Conservation (phyloP, 1,140 invertebrate species). For the Liolophura sinensis region DNA sequence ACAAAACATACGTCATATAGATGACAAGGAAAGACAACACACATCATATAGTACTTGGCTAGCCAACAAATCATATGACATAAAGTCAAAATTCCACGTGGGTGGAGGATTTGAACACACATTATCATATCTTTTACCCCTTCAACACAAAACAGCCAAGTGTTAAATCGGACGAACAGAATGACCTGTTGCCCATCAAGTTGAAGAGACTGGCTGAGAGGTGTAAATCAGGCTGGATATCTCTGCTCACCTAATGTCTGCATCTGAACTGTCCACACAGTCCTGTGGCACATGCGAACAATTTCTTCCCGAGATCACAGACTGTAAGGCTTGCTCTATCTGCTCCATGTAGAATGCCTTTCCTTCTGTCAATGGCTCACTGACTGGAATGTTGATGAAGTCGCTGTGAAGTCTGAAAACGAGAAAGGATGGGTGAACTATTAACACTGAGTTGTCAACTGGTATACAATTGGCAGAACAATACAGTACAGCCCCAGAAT, state of each 20-base stretch:
- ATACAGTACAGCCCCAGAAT: too few relatives aligned
- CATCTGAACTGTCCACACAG: constrained; percentile 73
- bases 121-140: too few relatives aligned
- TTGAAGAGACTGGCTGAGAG: neutral
- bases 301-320: constrained; percentile 20
- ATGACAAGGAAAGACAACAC: too few relatives aligned
- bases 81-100: too few relatives aligned
- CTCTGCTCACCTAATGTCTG: constrained; percentile 76
- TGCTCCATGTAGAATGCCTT: constrained; percentile 63
- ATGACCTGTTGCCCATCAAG: neutral
- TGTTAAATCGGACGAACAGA: neutral
- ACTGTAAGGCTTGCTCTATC: constrained; percentile 72
- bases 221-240: neutral
- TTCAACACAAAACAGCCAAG: neutral
- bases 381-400: constrained; percentile 79
- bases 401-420: constrained; percentile 78
- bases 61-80: too few relatives aligned
- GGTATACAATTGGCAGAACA: too few relatives aligned
- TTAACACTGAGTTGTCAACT: too few relatives aligned
- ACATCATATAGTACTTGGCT: too few relatives aligned
- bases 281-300: constrained; percentile 10
- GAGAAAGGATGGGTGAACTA: constrained; percentile 5
- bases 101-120: too few relatives aligned
- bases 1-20: too few relatives aligned
- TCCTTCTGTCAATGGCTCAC: constrained; percentile 62